Percentiles rank a stretch among this genome's conserved stretches.
These are phyloP conservation scores for Eupithecia inturbata DNA, from an alignment of 2,888 invertebrate species.

Conservation along the genomic window DNA sequence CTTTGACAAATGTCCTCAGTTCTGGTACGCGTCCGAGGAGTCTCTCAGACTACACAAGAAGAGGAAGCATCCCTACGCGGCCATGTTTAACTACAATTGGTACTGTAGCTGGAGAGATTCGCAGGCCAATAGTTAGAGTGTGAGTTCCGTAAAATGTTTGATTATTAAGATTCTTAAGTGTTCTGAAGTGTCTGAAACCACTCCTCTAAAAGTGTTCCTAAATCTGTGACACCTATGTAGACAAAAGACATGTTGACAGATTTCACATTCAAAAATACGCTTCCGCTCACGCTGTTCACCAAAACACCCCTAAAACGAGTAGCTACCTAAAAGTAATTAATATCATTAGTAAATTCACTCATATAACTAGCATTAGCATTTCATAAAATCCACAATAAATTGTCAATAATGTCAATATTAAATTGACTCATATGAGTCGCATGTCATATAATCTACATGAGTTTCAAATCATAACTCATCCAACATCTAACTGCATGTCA, in stretches of 20 bases:
- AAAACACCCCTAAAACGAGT: background rate
- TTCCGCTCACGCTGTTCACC: background rate
- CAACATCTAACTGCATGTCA: too few species aligned
- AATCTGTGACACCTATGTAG: background rate
- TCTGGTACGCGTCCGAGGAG: constrained; percentile 78
- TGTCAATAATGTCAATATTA: background rate
- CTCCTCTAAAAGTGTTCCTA: background rate
- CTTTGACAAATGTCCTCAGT: constrained; percentile 72
- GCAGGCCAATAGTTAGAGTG: constrained; percentile 67
- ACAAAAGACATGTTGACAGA: background rate
- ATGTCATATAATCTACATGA: background rate
- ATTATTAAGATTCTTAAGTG: background rate
- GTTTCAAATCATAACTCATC: too few species aligned
- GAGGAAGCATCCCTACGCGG: constrained; percentile 75
- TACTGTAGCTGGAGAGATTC: constrained; percentile 67
- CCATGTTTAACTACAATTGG: constrained; percentile 73
- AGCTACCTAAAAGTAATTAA: background rate
- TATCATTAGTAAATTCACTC: background rate
- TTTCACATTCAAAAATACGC: background rate
- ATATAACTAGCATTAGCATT: background rate
- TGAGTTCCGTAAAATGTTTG: background rate
- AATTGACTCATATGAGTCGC: background rate
- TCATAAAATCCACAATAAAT: background rate
- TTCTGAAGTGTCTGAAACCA: background rate
- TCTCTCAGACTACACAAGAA: constrained; percentile 75